Conservation (phyloP, 2,888 invertebrate species). For the Yponomeuta malinellus region DNA sequence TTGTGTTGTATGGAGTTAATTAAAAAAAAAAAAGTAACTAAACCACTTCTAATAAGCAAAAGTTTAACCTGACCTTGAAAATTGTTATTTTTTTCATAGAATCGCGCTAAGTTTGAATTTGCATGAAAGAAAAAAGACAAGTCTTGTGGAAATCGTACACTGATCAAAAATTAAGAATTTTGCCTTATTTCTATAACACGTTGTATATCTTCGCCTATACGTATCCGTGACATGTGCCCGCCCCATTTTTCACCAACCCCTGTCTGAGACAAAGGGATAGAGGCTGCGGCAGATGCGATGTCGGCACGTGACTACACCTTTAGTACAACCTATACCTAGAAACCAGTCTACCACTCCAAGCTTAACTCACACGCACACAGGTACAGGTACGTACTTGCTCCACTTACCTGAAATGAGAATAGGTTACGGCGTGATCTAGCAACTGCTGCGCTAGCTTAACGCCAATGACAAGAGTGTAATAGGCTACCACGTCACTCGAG, state of each 20-base stretch:
- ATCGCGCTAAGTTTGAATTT: no score
- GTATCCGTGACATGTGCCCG: slow-evolving; percentile 3
- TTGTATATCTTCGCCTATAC: not conserved
- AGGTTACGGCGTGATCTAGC: not conserved
- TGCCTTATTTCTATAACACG: no score
- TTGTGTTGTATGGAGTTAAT: no score
- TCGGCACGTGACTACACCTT: slow-evolving; percentile 5
- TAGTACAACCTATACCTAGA: slow-evolving; percentile 10
- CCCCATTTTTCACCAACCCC: slow-evolving; percentile 13
- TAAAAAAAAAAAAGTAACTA: no score
- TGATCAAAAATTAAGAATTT: no score
- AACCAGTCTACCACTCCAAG: not conserved
- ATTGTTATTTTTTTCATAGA: no score
- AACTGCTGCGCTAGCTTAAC: not conserved
- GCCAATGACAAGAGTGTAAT: no score
- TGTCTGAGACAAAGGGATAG: slow-evolving; percentile 8
- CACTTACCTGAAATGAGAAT: not conserved
- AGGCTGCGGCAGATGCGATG: slow-evolving; percentile 10
- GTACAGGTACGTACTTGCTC: not conserved
- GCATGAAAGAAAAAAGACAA: no score
- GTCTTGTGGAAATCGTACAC: no score
- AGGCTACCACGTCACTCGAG: no score
- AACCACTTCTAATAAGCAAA: no score
- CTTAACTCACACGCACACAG: not conserved
- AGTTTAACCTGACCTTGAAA: no score